These are phyloP conservation scores for Choristoneura rosaceana DNA, from an alignment of 2,888 invertebrate species.

Conservation along the genomic window DNA sequence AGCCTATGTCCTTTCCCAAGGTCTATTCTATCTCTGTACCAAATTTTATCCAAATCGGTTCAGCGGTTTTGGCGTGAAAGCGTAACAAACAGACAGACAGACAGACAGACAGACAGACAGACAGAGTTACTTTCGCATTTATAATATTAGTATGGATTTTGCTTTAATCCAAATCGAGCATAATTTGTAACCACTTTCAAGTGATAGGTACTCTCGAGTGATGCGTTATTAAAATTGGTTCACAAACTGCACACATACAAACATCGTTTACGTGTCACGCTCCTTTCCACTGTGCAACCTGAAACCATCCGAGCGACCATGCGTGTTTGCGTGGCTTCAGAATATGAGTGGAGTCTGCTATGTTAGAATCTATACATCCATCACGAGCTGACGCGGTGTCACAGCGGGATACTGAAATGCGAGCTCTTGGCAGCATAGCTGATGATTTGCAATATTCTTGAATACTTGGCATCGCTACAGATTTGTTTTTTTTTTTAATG, in stretches of 20 bases:
- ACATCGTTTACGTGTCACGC: not conserved
- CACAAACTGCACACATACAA: not conserved
- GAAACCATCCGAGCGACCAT: slow-evolving; percentile 1
- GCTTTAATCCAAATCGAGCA: not conserved
- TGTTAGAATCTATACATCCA: slow-evolving; percentile 51
- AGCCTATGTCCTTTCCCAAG: no score
- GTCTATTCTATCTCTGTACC: no score
- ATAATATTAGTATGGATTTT: no score
- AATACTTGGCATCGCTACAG: not conserved
- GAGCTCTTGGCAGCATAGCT: slow-evolving; percentile 45
- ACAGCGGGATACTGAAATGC: slow-evolving; percentile 53
- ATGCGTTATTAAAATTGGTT: no score
- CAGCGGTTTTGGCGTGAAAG: no score
- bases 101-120: no score
- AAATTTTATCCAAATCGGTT: no score
- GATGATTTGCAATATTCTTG: slow-evolving; percentile 40
- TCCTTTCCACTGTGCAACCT: slow-evolving; percentile 4
- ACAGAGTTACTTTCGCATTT: no score
- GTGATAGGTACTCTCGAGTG: no score
- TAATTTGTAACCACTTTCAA: not conserved
- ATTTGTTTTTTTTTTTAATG: slow-evolving; percentile 12
- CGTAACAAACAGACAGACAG: no score
- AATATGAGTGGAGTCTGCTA: not conserved
- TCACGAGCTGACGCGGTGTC: slow-evolving; percentile 66
- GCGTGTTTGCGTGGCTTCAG: slow-evolving; percentile 10